These are phyloP conservation scores for Drosophila melanocephala DNA, from an alignment of 2,888 invertebrate species.

Conservation along the genomic window DNA sequence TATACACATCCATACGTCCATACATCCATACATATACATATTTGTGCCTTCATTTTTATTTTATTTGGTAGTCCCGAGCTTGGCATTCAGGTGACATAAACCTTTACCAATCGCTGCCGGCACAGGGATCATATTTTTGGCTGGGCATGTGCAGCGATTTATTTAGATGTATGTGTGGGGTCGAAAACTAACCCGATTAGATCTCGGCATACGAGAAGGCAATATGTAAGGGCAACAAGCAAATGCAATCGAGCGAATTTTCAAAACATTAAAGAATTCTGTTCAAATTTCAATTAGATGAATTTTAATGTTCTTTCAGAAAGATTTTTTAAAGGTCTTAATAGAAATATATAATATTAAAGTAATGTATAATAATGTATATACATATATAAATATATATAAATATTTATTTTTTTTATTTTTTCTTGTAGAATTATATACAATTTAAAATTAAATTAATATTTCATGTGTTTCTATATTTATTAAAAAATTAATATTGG, in stretches of 20 bases:
- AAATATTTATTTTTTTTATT: too few species aligned
- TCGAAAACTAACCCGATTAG: constrained; percentile 58
- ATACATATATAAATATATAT: too few species aligned
- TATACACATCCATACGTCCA: constrained; percentile 14
- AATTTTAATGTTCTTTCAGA: not conserved
- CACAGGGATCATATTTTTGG: constrained; percentile 45
- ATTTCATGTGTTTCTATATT: not conserved
- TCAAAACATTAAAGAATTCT: not conserved
- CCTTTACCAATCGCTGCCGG: constrained; percentile 28
- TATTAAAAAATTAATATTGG: not conserved
- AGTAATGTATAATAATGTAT: too few species aligned
- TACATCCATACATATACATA: constrained; percentile 6
- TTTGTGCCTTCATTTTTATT: constrained; percentile 16
- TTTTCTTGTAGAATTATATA: not conserved
- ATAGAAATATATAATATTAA: not conserved
- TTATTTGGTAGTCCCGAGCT: not conserved
- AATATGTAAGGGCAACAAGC: constrained; percentile 20
- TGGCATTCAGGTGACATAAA: constrained; percentile 39
- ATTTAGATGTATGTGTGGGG: constrained; percentile 41
- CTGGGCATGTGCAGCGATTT: constrained; percentile 55
- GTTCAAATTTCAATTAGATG: not conserved
- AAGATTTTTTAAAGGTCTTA: not conserved
- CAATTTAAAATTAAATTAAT: not conserved
- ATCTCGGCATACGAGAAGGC: constrained; percentile 27
- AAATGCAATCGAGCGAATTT: constrained; percentile 12